Evolutionary conservation across 2,797 vertebrate genomes (phyloP), one percentile per base, ranked within the genome.

Genomic region (Scolopax rusticola): DNA sequence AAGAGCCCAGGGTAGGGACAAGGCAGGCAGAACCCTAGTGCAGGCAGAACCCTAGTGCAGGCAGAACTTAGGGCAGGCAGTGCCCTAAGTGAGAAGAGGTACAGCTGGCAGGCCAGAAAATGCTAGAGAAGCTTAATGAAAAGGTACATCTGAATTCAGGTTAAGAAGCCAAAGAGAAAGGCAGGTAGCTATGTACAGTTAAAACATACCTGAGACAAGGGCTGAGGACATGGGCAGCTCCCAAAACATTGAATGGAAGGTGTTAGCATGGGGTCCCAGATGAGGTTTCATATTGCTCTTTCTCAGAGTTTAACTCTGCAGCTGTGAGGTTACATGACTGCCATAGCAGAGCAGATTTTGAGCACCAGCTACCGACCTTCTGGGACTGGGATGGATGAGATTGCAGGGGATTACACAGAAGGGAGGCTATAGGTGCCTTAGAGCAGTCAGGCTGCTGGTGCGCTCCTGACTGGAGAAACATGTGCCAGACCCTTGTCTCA

Each of bases 31-130:
- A 32, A n/a, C 36, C 36, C 36, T 36, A 36, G 36, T 36, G 36
- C 36, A 36, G 36, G 36, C 36, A 36, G 36, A 36, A 36, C 36
- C 36, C 36, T 36, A 36, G 36, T 36, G 36, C 36, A 36, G 36
- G 36, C 36, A 36, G 36, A 36, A 36, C 36, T 36, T 36, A 36
- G 36, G 36, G 36, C 36, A 36, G 36, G 36, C 36, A 60, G 54
- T 6, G 45, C 30, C 9, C 3, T 18, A 36, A 43, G 60, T 0
- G 1, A 56, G 3, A 38, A 19, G 3, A 1, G 8, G 1, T 50
- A 25, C 63, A 68, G 9, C 20, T 64, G 24, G 12, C 18, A 33
- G 30, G 19, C 25, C 45, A 81, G 23, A 28, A 78, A 76, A 41
- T 1, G 2, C 32, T 30, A 27, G 27, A 38, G 53, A 68, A 56